Conservation (phyloP, 2,888 invertebrate species). For the Priocnemis perturbator region DNA sequence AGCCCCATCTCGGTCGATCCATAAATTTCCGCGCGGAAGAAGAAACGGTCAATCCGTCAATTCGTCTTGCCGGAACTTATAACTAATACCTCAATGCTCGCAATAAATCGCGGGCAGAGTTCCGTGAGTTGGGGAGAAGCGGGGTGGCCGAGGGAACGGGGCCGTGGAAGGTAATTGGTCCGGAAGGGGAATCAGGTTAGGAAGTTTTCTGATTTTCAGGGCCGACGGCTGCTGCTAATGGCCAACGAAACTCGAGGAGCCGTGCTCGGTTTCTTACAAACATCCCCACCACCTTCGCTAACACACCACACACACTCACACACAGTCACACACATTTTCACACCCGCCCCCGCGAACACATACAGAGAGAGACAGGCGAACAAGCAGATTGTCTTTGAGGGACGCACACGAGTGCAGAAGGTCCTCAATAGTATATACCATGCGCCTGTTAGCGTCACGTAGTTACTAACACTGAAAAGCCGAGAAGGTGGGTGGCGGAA, state of each 20-base stretch:
- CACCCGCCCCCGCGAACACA: neutral
- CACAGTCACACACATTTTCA: neutral
- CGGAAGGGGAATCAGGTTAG: constrained; percentile 51
- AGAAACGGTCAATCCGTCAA: neutral
- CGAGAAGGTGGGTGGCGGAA: constrained; percentile 31
- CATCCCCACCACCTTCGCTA: neutral
- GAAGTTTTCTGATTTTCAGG: constrained; percentile 63
- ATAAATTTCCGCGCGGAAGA: too few relatives aligned
- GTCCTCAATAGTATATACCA: neutral
- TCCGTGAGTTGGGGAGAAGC: neutral
- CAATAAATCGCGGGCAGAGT: constrained; percentile 35
- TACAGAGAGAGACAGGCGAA: neutral
- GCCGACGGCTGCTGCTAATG: constrained; percentile 59
- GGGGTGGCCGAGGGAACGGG: too few relatives aligned
- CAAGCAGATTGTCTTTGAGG: neutral
- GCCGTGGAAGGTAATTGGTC: constrained; percentile 20
- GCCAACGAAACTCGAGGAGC: constrained; percentile 43
- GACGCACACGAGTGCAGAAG: too few relatives aligned
- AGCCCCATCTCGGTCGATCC: too few relatives aligned
- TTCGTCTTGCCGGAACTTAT: constrained; percentile 14
- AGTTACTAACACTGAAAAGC: constrained; percentile 50
- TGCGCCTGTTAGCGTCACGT: constrained; percentile 32
- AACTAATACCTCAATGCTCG: constrained; percentile 35
- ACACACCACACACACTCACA: neutral
- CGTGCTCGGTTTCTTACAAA: constrained; percentile 17